A percentile compares a stretch with the other conserved stretches of the same genome.
Evolutionary conservation across 2,113 vertebrate species (phyloP).

Genomic region (Onychorhynchus coronatus): DNA sequence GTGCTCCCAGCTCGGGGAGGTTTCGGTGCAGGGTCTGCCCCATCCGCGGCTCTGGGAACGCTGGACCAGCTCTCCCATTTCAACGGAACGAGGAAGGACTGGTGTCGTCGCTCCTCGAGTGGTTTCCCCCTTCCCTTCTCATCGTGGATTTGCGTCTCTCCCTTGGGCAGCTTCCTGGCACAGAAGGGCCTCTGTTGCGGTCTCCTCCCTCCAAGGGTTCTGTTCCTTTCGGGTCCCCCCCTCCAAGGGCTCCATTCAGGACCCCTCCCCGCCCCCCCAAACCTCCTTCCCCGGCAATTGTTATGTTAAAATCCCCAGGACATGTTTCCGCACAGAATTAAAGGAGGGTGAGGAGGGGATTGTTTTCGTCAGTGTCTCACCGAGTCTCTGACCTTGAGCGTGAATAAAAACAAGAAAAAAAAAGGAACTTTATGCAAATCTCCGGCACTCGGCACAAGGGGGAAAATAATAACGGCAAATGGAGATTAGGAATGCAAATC

Average conservation of each 20-base stretch:
- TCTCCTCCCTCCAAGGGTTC: not conserved
- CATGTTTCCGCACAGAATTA: constrained; percentile 59
- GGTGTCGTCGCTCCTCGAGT: not conserved
- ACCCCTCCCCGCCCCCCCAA: not conserved
- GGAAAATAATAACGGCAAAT: constrained; percentile 63
- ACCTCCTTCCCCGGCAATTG: constrained; percentile 36
- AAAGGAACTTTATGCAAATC: constrained; percentile 72
- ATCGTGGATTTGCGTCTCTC: not conserved
- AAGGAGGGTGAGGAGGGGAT: constrained; percentile 63
- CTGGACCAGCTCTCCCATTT: not conserved
- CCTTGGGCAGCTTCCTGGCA: constrained; percentile 8
- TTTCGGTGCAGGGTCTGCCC: not conserved
- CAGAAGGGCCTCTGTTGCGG: constrained; percentile 16
- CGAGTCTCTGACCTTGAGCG: constrained; percentile 71
- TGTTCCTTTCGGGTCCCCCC: not conserved
- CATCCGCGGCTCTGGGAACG: fast-evolving
- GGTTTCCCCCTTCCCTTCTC: not conserved
- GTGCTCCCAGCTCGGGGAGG: not conserved
- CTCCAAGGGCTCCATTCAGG: not conserved
- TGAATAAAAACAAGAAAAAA: constrained; percentile 71
- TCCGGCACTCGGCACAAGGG: constrained; percentile 50
- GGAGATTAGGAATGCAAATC: constrained; percentile 71
- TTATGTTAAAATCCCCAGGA: constrained; percentile 67
- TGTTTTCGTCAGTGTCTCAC: constrained; percentile 62
- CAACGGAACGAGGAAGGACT: fast-evolving